Evolutionary conservation across 2,888 invertebrate genomes (phyloP).

Genomic region (Branchipolynoe longqiensis): DNA sequence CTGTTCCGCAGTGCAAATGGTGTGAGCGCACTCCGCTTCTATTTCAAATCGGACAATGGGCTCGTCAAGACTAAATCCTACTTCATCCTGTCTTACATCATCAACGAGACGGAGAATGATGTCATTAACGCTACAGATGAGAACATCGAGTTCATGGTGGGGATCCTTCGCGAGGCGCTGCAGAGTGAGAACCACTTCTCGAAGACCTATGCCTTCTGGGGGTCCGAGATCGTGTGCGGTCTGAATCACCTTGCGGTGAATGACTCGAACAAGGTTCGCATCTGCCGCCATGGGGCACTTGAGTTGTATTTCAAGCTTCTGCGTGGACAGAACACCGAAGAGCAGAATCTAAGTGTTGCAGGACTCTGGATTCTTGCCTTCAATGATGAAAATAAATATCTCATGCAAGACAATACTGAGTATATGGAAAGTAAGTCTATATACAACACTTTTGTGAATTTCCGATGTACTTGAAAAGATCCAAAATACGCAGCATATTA

Average conservation of each 20-base stretch:
- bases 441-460: too few relatives aligned
- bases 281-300: slow-evolving; percentile 65
- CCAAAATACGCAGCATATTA: too few relatives aligned
- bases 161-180: slow-evolving; percentile 75
- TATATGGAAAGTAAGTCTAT: slow-evolving; percentile 73
- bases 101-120: slow-evolving; percentile 76
- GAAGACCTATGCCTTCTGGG: slow-evolving; percentile 76
- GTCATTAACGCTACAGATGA: slow-evolving; percentile 74
- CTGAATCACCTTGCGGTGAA: slow-evolving; percentile 69
- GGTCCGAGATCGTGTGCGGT: slow-evolving; percentile 75
- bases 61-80: slow-evolving; percentile 77
- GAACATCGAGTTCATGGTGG: slow-evolving; percentile 74
- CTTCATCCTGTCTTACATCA: slow-evolving; percentile 77
- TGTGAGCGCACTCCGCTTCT: slow-evolving; percentile 69
- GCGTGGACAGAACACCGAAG: slow-evolving; percentile 67
- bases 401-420: slow-evolving; percentile 71
- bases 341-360: slow-evolving; percentile 72
- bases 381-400: slow-evolving; percentile 72
- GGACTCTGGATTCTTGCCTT: slow-evolving; percentile 79
- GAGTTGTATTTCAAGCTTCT: slow-evolving; percentile 66
- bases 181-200: slow-evolving; percentile 75
- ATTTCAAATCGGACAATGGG: slow-evolving; percentile 64
- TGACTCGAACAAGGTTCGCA: slow-evolving; percentile 67
- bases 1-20: slow-evolving; percentile 69
- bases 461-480: too few relatives aligned